Evolutionary conservation across 53 echinoderm and acorn worm genomes (phyloP), one percentile per base, ranked within the genome.

Genomic region (Apostichopus leukothele): DNA sequence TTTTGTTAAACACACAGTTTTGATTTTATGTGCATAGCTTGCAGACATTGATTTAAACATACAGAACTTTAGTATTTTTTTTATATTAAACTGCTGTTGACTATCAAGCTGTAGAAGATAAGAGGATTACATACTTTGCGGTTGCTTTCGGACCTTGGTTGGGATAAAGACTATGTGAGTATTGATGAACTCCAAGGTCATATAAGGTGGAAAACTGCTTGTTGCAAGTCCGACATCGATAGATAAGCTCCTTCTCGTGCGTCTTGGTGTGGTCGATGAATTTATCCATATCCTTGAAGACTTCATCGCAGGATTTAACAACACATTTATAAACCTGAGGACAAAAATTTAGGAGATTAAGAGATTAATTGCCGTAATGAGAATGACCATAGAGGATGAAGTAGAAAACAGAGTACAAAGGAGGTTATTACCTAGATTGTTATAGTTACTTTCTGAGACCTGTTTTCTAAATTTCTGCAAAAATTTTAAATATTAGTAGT

Each of bases 101-200:
- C 57, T 80, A 2, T 3, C 52, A 80, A 20, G 9, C 7, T 75
- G 9, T 7, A 52, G 23, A 52, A 52, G 23, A n/a, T 5, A 4
- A 39, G 3, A 39, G 39, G 39, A 71, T 9, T 7, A 76, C 95
- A 94, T 89, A 98, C 98, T 92, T 95, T 26, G 89, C 93, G 50
- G 90, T 71, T 22, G 89, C 74, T 57, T 93, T 94, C 26, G 98
- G 95, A 10, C 98, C 98, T 74, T 98, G 98, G 91, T 96, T 98
- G 4, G 98, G 98, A 84, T 98, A 98, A 50, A 98, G 90, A 74
- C 98, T 98, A 78, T 98, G 98, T 22, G 98, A 96, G 89, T 95
- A 98, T 84, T 98, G 98, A 83, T 98, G 98, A 26, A 98, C 95
- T 51, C 98, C 98, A 11, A 98, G 90, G 57, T 98, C 98, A 50